Percentiles rank a stretch among this genome's conserved stretches.
These are phyloP conservation scores for Hemicrepidius hirtus DNA, from an alignment of 2,888 invertebrate species.

Conservation along the genomic window DNA sequence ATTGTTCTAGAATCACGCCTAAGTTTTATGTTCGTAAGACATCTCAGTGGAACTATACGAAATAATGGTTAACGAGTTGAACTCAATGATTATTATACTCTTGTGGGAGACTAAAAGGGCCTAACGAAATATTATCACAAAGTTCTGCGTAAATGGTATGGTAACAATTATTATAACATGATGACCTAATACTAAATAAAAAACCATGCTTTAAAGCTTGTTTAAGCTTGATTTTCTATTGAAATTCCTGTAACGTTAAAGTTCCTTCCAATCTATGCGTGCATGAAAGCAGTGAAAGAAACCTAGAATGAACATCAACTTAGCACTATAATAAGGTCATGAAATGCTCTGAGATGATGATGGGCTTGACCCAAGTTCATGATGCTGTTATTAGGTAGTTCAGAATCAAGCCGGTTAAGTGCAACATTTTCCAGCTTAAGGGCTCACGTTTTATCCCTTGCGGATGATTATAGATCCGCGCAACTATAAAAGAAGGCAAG, in stretches of 20 bases:
- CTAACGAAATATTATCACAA: too few relatives aligned
- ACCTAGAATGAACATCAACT: neutral
- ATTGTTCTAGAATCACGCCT: slow-evolving; percentile 5
- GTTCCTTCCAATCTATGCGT: neutral
- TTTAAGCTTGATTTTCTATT: too few relatives aligned
- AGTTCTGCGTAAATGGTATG: too few relatives aligned
- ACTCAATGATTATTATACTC: slow-evolving; percentile 3
- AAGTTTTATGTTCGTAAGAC: slow-evolving; percentile 1
- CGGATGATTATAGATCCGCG: slow-evolving; percentile 39
- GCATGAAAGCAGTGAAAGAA: neutral
- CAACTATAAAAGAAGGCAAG: slow-evolving; percentile 14
- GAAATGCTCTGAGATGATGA: slow-evolving; percentile 26
- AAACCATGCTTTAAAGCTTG: too few relatives aligned
- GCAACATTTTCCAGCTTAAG: slow-evolving; percentile 37
- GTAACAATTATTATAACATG: too few relatives aligned
- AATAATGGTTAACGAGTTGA: slow-evolving; percentile 10
- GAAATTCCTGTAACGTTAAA: too few relatives aligned
- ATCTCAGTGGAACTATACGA: slow-evolving; percentile 8
- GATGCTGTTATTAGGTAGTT: slow-evolving; percentile 41
- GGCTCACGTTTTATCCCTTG: slow-evolving; percentile 41
- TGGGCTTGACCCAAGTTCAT: slow-evolving; percentile 38
- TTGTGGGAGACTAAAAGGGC: neutral
- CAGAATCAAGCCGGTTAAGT: slow-evolving; percentile 36
- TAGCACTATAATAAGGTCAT: slow-evolving; percentile 22
- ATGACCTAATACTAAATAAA: too few relatives aligned